phyloP scores from a whole-genome alignment of 2,113 vertebrate species.

The Prolemur simus region DNA sequence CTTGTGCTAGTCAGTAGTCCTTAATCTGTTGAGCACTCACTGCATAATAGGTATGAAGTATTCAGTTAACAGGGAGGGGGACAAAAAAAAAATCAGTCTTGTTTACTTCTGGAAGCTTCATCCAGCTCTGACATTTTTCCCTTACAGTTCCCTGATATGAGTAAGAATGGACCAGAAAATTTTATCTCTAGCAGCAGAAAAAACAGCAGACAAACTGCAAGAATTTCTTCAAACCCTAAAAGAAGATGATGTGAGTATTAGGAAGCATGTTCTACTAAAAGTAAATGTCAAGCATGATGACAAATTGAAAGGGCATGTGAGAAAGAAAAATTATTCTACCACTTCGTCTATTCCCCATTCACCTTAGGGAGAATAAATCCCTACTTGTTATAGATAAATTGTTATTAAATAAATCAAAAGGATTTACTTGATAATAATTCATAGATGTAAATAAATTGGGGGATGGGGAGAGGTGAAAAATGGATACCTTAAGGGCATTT shows the following conservation, averaged over 20 bases:
- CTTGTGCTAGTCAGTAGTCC: background rate
- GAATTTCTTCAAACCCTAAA: constrained; percentile 78
- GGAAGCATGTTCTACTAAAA: background rate
- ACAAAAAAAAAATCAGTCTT: background rate
- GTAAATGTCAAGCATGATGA: background rate
- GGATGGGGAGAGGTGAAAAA: background rate
- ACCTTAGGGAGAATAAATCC: background rate
- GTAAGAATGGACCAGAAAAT: constrained; percentile 83
- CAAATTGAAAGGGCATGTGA: background rate
- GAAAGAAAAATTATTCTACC: background rate
- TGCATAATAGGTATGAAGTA: background rate
- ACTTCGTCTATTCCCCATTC: background rate
- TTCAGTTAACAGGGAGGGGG: background rate
- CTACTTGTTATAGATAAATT: no score
- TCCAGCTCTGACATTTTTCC: background rate
- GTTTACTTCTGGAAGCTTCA: background rate
- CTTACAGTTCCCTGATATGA: constrained; percentile 10
- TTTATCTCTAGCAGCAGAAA: constrained; percentile 81
- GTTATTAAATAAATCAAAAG: no score
- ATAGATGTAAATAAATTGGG: background rate
- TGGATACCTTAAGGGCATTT: background rate
- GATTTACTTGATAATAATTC: background rate
- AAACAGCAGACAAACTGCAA: constrained; percentile 77
- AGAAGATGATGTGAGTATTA: constrained; percentile 80
- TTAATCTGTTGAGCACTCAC: background rate